These are phyloP conservation scores for Mugil cephalus DNA, from an alignment of 2,113 vertebrate genomes.

Conservation along the genomic window DNA sequence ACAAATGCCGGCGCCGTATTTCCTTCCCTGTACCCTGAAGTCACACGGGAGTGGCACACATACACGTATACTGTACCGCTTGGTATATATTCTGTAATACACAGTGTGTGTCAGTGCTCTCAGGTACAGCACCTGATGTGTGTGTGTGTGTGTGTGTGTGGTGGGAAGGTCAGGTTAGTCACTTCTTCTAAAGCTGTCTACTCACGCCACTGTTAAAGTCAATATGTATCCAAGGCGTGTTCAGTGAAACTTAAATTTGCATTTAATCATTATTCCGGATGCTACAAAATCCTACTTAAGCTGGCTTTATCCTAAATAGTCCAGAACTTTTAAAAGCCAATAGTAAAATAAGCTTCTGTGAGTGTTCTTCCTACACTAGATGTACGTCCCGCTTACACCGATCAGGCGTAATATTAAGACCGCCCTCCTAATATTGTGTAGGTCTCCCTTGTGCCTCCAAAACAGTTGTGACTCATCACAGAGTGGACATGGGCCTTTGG, in stretches of 20 bases:
- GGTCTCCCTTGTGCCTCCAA: not conserved
- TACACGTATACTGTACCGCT: not conserved
- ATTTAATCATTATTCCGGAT: constrained; percentile 53
- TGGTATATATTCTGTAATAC: not conserved
- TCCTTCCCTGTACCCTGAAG: constrained; percentile 72
- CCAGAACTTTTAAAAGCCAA: constrained; percentile 14
- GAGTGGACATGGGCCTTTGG: too few species aligned
- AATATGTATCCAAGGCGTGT: constrained; percentile 58
- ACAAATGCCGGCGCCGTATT: constrained; percentile 75
- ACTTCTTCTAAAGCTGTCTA: constrained; percentile 6
- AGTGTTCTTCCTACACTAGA: constrained; percentile 1
- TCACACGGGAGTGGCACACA: constrained; percentile 62
- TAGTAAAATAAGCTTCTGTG: constrained; percentile 21
- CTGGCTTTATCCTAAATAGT: constrained; percentile 33
- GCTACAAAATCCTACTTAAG: constrained; percentile 43
- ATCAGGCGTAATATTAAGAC: too few species aligned
- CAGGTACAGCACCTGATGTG: not conserved
- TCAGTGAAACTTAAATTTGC: constrained; percentile 23
- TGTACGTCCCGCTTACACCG: too few species aligned
- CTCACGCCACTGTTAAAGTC: constrained; percentile 31
- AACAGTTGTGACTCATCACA: too few species aligned
- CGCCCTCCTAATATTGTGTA: not conserved
- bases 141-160: constrained; percentile 2
- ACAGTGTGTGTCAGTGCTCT: not conserved
- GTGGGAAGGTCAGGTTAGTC: constrained; percentile 30